Conservation (phyloP, 2,797 vertebrate genomes). For the Odontamblyopus lacepedii region DNA sequence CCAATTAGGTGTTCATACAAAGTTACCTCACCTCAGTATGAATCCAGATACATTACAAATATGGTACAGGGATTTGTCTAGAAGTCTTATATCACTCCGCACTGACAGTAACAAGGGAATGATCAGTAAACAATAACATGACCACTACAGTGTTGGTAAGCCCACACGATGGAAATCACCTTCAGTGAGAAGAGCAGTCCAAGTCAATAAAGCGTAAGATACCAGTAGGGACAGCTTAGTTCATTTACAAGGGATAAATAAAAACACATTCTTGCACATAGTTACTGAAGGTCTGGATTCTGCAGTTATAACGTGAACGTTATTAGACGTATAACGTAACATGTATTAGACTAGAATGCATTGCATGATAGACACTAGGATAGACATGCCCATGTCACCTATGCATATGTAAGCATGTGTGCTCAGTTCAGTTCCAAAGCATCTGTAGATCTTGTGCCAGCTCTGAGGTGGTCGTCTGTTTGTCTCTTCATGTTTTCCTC, state of each 20-base stretch:
- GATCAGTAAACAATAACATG: background rate
- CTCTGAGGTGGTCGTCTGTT: slow-evolving; percentile 70
- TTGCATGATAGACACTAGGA: background rate
- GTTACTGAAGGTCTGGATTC: background rate
- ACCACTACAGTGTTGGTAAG: background rate
- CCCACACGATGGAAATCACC: background rate
- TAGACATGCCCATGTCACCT: background rate
- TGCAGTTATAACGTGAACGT: background rate
- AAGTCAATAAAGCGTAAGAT: background rate
- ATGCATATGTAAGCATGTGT: background rate
- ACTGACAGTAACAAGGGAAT: background rate
- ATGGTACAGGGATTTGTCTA: background rate
- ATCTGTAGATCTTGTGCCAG: slow-evolving; percentile 33
- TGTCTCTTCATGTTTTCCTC: slow-evolving; percentile 60
- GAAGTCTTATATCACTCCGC: background rate
- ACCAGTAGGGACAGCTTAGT: background rate
- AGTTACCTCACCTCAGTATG: slow-evolving; percentile 10
- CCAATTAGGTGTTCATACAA: slow-evolving; percentile 12
- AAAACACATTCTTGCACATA: background rate
- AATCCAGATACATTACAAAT: background rate
- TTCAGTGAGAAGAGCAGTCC: background rate
- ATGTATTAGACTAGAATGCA: background rate
- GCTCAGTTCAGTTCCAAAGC: background rate
- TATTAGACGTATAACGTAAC: too few relatives aligned
- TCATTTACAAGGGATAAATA: background rate